Conservation (phyloP, 2,113 vertebrate species). For the Oncorhynchus kisutch region DNA sequence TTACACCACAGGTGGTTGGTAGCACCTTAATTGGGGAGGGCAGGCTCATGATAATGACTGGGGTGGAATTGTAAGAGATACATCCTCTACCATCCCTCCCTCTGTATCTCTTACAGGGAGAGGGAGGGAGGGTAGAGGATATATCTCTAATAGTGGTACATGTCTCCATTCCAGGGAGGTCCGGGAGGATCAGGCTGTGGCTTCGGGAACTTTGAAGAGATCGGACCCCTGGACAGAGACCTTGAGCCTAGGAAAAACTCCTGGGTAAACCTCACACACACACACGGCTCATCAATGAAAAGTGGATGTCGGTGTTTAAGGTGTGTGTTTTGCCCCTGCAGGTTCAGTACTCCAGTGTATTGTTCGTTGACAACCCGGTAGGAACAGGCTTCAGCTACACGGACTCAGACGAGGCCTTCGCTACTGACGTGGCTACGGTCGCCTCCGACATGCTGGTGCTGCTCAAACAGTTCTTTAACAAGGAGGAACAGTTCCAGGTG, state of each 20-base stretch:
- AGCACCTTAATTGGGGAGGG: too few species aligned
- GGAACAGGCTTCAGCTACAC: constrained; percentile 92
- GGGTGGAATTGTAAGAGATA: too few species aligned
- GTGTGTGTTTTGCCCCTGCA: constrained; percentile 48
- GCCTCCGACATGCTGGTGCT: constrained; percentile 91
- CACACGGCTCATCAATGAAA: not conserved
- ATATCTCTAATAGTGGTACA: not conserved
- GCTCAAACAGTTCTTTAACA: constrained; percentile 80
- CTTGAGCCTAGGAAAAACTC: constrained; percentile 82
- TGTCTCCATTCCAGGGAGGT: constrained; percentile 77
- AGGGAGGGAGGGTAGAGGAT: too few species aligned
- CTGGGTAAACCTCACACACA: constrained; percentile 78
- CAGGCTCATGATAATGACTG: too few species aligned
- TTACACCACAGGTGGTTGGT: not conserved
- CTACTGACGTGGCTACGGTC: constrained; percentile 80
- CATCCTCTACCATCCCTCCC: too few species aligned
- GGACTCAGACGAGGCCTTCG: constrained; percentile 68
- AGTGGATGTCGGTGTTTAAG: not conserved
- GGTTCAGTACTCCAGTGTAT: constrained; percentile 84
- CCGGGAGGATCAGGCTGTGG: constrained; percentile 92
- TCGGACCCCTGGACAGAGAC: constrained; percentile 83
- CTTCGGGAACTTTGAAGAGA: constrained; percentile 96
- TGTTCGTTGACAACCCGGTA: constrained; percentile 96
- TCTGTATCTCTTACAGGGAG: not conserved
- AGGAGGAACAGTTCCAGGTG: constrained; percentile 82